Conservation (phyloP, 1,140 invertebrate species). For the Hylaeus volcanicus region DNA sequence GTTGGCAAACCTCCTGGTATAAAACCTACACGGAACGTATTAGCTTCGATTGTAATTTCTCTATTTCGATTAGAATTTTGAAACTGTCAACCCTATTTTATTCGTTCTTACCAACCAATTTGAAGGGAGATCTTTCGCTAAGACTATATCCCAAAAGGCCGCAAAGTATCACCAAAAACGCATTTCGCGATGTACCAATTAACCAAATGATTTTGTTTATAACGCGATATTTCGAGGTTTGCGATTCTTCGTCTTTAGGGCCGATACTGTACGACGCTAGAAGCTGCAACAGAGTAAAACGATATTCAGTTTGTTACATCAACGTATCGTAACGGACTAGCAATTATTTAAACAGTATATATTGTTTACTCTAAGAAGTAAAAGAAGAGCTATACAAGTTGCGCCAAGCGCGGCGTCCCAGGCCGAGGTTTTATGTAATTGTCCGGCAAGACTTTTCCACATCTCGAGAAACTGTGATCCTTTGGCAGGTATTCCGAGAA, state of each 20-base stretch:
- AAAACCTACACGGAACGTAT: slow-evolving; percentile 72
- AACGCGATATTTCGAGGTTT: slow-evolving; percentile 76
- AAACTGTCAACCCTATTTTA: background rate
- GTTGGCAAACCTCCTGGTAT: slow-evolving; percentile 87
- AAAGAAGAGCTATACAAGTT: slow-evolving; percentile 86
- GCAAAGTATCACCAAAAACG: slow-evolving; percentile 87
- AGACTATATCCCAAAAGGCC: slow-evolving; percentile 83
- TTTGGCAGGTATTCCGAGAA: slow-evolving; percentile 89
- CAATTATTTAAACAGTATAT: background rate
- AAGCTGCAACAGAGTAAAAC: slow-evolving; percentile 77
- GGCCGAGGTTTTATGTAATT: slow-evolving; percentile 82
- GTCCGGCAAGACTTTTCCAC: slow-evolving; percentile 84
- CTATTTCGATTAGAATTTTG: background rate
- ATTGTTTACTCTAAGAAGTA: slow-evolving; percentile 85
- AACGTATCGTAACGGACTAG: background rate
- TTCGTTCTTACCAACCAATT: slow-evolving; percentile 83
- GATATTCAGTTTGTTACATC: background rate
- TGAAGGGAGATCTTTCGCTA: slow-evolving; percentile 79
- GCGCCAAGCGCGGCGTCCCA: slow-evolving; percentile 87
- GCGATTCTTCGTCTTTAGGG: slow-evolving; percentile 77
- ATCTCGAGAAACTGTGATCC: slow-evolving; percentile 88
- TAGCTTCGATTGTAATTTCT: background rate
- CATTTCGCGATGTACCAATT: slow-evolving; percentile 87
- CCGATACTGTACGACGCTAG: slow-evolving; percentile 83
- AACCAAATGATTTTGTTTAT: slow-evolving; percentile 82